Percentiles rank a stretch among this genome's conserved stretches.
Evolutionary conservation across 2,797 vertebrate genomes (phyloP).

Genomic region (Coendou prehensilis): DNA sequence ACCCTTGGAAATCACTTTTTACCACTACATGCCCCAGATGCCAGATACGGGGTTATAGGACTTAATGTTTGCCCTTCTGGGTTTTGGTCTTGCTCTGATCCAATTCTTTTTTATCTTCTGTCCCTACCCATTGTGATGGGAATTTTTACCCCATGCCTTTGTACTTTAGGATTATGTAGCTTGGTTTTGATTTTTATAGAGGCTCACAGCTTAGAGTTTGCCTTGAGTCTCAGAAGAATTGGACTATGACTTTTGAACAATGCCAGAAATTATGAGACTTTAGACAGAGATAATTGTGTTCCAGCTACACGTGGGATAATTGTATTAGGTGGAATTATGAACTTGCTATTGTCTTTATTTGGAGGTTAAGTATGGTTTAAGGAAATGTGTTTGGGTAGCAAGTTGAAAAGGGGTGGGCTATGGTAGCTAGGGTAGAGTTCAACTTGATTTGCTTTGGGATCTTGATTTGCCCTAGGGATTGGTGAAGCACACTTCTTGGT

Average conservation of each 20-base stretch:
- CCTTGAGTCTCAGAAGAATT: neutral
- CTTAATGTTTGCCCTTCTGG: neutral
- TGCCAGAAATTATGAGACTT: neutral
- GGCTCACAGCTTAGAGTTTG: neutral
- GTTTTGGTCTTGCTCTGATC: neutral
- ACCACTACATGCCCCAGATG: neutral
- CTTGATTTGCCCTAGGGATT: neutral
- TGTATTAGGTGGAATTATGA: neutral
- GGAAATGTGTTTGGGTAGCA: neutral
- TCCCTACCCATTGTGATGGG: neutral
- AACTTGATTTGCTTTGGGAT: neutral
- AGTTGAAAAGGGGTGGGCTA: neutral
- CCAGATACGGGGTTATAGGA: neutral
- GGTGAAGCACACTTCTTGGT: neutral
- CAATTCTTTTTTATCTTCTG: neutral
- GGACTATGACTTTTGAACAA: neutral
- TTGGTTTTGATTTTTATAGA: neutral
- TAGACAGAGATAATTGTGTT: neutral
- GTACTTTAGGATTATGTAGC: neutral
- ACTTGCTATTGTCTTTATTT: neutral
- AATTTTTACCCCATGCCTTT: neutral
- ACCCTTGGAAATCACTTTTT: neutral
- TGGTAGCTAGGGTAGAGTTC: neutral
- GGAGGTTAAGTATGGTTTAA: neutral
- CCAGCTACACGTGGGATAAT: neutral